Evolutionary conservation across 2,113 vertebrate species (phyloP), one percentile per base, ranked within the genome.

Genomic region (Vidua macroura): DNA sequence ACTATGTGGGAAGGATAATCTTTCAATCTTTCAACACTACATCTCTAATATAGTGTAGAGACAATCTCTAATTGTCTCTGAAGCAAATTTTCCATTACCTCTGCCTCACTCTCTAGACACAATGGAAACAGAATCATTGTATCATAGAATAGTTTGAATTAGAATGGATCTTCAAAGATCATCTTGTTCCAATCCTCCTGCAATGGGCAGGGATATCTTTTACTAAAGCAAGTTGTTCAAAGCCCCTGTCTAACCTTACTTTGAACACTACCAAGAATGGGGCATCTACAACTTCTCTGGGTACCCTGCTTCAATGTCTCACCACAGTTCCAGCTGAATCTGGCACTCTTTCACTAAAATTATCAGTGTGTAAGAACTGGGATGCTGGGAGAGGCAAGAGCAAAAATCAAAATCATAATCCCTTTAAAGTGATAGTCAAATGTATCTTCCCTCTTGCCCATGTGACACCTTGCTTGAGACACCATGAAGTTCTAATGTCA

Each of bases 201-300:
- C 15, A 13, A 39, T 10, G 3, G 20, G 3, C 33, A 46, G 24
- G 33, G 43, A 15, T 14, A 63, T 20, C 15, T 80, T 72, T 72
- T 9, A 18, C 7, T 51, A n/a, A 15, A 69, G 13, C 9, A 41
- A 30, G 28, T 44, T 33, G 5, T 49, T 76, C 27, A 58, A 58
- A 72, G 7, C 1, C 6, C 3, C 13, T 4, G 0, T 72, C 21
- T 11, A 53, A 9, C 4, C 4, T 51, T 23, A 28, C 12, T 30
- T 72, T 27, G 43, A 72, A 58, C 13, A 46, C 12, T 74, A 33
- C 4, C 10, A 31, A 2, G 18, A n/a, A 48, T 22, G 31, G 2
- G 10, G 1, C 17, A 43, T 28, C 25, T 22, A 25, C 4, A 66
- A 2, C 19, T 63, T 68, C 14, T 58, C 48, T 49, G 31, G 2